phyloP scores from a whole-genome alignment of 2,888 invertebrate species.

The Aphodius sticticus region DNA sequence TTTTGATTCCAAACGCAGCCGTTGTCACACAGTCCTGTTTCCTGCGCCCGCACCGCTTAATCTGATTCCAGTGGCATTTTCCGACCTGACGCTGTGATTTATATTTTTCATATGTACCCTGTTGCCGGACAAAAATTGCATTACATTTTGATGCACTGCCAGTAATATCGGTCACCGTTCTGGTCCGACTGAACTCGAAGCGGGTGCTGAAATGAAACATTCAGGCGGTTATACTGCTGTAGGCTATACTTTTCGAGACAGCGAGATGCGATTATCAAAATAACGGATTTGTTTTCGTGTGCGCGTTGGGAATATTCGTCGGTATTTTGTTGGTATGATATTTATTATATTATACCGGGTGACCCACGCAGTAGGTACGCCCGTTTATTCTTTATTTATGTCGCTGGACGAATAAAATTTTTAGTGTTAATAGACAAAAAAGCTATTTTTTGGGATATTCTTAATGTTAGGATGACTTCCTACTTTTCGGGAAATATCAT shows the following conservation, averaged over 20 bases:
- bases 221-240: not conserved
- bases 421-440: too few relatives aligned
- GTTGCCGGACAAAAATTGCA: not conserved
- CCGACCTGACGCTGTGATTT: not conserved
- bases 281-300: too few relatives aligned
- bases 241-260: not conserved
- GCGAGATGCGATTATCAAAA: not conserved
- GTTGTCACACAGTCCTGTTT: not conserved
- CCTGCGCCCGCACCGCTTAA: not conserved
- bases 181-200: not conserved
- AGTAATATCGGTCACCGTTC: not conserved
- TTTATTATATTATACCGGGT: too few relatives aligned
- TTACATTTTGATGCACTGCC: not conserved
- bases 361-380: too few relatives aligned
- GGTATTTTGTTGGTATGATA: too few relatives aligned
- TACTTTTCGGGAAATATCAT: too few relatives aligned
- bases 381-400: too few relatives aligned
- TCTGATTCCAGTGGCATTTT: not conserved
- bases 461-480: too few relatives aligned
- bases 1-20: not conserved
- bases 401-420: too few relatives aligned
- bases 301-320: too few relatives aligned
- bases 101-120: slow-evolving; percentile 4
- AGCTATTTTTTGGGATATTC: too few relatives aligned
- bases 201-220: not conserved